These are phyloP conservation scores for Theretra japonica DNA, from an alignment of 2,888 invertebrate genomes.

Conservation along the genomic window DNA sequence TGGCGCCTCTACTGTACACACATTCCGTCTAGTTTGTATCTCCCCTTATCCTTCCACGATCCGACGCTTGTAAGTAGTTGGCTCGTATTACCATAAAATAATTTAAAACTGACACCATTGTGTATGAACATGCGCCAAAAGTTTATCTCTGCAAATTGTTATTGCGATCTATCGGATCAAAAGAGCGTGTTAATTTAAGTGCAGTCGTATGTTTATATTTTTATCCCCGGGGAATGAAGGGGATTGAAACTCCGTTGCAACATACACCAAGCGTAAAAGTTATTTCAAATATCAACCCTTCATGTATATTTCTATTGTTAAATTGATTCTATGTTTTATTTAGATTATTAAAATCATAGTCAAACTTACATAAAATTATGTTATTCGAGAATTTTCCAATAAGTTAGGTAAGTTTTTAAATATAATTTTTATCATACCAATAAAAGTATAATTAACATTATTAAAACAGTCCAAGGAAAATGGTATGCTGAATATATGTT, in stretches of 20 bases:
- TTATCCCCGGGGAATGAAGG: constrained; percentile 7
- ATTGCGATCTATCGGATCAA: constrained; percentile 23
- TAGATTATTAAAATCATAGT: no score
- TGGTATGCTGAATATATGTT: no score
- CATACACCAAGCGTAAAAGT: neutral
- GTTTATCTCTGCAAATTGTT: constrained; percentile 26
- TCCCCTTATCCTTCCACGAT: neutral
- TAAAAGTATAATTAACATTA: no score
- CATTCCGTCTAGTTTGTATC: neutral
- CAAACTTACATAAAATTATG: no score
- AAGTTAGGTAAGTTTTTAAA: no score
- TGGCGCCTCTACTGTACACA: constrained; percentile 11
- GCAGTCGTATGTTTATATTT: constrained; percentile 13
- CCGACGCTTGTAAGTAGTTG: constrained; percentile 4
- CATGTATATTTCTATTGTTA: neutral
- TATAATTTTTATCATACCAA: no score
- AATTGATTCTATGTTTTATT: neutral
- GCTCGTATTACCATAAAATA: constrained; percentile 25
- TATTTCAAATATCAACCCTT: no score
- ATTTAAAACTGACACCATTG: constrained; percentile 14
- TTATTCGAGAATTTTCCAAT: no score
- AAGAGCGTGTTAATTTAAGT: constrained; percentile 16
- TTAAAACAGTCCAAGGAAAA: no score
- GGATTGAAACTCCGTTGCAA: neutral
- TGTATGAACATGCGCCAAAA: constrained; percentile 17